phyloP scores from a whole-genome alignment of 2,888 invertebrate species.

The Cheilosia impressa region DNA sequence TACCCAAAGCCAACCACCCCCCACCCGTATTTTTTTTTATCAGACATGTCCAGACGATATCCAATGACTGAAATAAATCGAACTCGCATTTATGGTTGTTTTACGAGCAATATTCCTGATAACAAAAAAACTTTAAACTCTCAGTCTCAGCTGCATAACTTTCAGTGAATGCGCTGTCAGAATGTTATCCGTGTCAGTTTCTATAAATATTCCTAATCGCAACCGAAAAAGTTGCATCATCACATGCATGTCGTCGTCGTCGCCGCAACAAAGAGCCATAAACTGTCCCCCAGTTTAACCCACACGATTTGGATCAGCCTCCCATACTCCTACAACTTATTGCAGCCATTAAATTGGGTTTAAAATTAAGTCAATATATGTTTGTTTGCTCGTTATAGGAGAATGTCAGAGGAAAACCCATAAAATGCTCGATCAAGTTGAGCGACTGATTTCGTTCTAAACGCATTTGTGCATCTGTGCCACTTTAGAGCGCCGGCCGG shows the following conservation, averaged over 20 bases:
- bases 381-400: conserved; percentile 6
- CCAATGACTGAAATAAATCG: no score
- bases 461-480: no score
- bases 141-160: no score
- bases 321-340: conserved; percentile 37
- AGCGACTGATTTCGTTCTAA: conserved; percentile 4
- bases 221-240: conserved; percentile 29
- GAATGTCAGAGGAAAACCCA: conserved; percentile 27
- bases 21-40: no score
- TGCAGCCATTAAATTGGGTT: conserved; percentile 44
- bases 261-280: conserved; percentile 49
- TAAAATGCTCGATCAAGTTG: conserved; percentile 41
- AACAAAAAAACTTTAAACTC: no score
- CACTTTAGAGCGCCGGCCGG: no score
- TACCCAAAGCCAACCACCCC: no score
- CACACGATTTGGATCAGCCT: conserved; percentile 35
- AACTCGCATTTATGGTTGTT: no score
- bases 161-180: no score
- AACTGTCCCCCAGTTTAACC: conserved; percentile 37
- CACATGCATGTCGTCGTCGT: conserved; percentile 24
- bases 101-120: no score
- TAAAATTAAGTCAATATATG: conserved; percentile 41
- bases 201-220: conserved; percentile 52
- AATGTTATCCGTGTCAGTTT: not conserved
- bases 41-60: no score